Evolutionary conservation across 1,140 invertebrate genomes (phyloP), one percentile per base, ranked within the genome.

Genomic region (Lycorma delicatula): DNA sequence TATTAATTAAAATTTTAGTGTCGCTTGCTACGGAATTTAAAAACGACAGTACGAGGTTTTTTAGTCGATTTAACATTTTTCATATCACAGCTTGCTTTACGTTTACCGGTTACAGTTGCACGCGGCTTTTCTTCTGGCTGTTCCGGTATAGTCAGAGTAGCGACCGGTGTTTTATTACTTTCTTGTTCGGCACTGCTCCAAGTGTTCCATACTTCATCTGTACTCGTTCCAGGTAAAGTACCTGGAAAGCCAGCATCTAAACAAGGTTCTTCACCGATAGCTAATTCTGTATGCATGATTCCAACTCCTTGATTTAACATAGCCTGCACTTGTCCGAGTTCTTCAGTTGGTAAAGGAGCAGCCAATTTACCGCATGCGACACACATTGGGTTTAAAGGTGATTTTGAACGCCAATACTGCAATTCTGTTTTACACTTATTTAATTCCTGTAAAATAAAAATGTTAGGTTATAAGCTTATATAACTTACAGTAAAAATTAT

Each of bases 391-490:
- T 79, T 81, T 51, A 87, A 85, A 4, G 89, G 87, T 29, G 87
- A 89, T 62, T 89, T 89, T 18, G 87, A 91, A 38, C 89, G 80
- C 87, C 87, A 90, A 72, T 90, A 92, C 73, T 92, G 89, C 57
- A 91, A 71, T 70, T 91, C 89, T 27, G 87, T 92, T 73, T 91
- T 91, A 71, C 89, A 92, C 67, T 91, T 91, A 72, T 91, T 91
- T 63, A 91, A 75, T 72, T 92, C 89, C 81, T 86, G 68, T 0
- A 70, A 59, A 53, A 34, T 34, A 34, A 9, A 9, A 34, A n/a
- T 34, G 7, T 9, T 34, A 34, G 7, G n/a, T 34, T 34, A 34
- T 9, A 34, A 9, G n/a, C 9, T n/a, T 9, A 47, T 9, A 47
- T 9, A 12, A 47, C 12, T 28, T 13, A 18, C 12, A 48, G 23